phyloP scores from a whole-genome alignment of 2,797 vertebrate species.

The Amblyraja radiata region DNA sequence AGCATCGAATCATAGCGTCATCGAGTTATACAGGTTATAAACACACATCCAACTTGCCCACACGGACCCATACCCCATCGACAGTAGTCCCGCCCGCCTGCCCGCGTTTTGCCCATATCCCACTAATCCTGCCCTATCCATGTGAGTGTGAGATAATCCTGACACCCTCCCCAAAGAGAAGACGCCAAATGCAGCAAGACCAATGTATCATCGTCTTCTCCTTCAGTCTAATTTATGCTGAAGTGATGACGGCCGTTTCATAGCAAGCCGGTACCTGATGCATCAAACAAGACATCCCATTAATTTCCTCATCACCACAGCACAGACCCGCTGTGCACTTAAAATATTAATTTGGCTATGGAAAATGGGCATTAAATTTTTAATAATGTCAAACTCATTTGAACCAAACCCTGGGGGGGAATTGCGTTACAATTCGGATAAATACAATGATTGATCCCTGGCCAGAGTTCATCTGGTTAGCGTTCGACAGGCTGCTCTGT shows the following conservation, averaged over 20 bases:
- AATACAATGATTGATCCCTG: slow-evolving; percentile 67
- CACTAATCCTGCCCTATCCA: too few relatives aligned
- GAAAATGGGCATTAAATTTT: slow-evolving; percentile 77
- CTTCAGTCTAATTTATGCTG: slow-evolving; percentile 22
- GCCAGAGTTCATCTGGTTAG: slow-evolving; percentile 62
- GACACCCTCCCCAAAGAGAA: not conserved
- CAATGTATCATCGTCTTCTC: slow-evolving; percentile 2
- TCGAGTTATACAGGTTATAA: too few relatives aligned
- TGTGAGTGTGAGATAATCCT: not conserved
- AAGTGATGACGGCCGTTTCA: slow-evolving; percentile 21
- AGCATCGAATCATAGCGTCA: too few relatives aligned
- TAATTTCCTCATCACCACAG: slow-evolving; percentile 91
- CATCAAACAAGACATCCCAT: slow-evolving; percentile 75
- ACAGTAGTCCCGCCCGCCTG: too few relatives aligned
- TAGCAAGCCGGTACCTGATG: slow-evolving; percentile 52
- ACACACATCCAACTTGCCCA: too few relatives aligned
- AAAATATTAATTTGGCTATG: slow-evolving; percentile 80
- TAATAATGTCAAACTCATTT: slow-evolving; percentile 79
- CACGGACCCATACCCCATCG: too few relatives aligned
- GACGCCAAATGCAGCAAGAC: not conserved
- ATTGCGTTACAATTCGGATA: slow-evolving; percentile 73
- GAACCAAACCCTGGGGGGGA: slow-evolving; percentile 68
- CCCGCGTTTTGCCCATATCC: too few relatives aligned
- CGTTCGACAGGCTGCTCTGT: slow-evolving; percentile 27
- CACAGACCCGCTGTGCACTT: slow-evolving; percentile 75